Evolutionary conservation across 2,113 vertebrate genomes (phyloP), one percentile per base, ranked within the genome.

Genomic region (Scatophagus argus): DNA sequence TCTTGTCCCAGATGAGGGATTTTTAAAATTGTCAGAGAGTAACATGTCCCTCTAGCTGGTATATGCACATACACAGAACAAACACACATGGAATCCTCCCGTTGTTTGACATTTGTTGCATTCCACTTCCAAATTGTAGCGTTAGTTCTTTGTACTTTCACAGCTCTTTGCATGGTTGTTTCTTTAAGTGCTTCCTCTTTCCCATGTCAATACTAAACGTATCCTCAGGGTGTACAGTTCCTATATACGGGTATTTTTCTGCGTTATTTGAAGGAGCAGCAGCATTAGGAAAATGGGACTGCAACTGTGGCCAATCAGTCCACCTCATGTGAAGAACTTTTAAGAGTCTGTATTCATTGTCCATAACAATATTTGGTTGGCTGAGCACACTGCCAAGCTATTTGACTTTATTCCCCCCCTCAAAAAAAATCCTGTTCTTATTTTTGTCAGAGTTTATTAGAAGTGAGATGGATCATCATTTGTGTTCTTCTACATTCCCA

Each of bases 201-300:
- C 77, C 65, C 54, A 44, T 52, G 80, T 86, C 32, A 58, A 61
- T 83, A 82, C 84, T 79, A 61, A 88, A 82, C 41, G 76, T 79
- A 70, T 94, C 87, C 94, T 95, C 94, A 95, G 94, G 95, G 94
- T 94, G 85, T 89, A 90, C 85, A 88, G 87, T 90, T 93, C 90
- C 81, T 92, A 86, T 87, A 94, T 94, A 95, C 95, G 95, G 95
- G 95, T 95, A 95, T 94, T 92, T 85, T 84, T 87, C 75, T 87
- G n/a, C 89, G 71, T 85, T 83, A 62, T 83, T 80, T 55, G 49
- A 82, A 85, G 82, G 84, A 84, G 79, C 69, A 88, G 76, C 79
- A 79, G 63, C 51, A 41, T 52, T 69, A 68, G 43, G 43, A 61
- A 81, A 65, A 68, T 25, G 36, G 59, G 49, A 82, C 69, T 79